These are phyloP conservation scores for Cinclus cinclus DNA, from an alignment of 2,113 vertebrate species.

Conservation along the genomic window DNA sequence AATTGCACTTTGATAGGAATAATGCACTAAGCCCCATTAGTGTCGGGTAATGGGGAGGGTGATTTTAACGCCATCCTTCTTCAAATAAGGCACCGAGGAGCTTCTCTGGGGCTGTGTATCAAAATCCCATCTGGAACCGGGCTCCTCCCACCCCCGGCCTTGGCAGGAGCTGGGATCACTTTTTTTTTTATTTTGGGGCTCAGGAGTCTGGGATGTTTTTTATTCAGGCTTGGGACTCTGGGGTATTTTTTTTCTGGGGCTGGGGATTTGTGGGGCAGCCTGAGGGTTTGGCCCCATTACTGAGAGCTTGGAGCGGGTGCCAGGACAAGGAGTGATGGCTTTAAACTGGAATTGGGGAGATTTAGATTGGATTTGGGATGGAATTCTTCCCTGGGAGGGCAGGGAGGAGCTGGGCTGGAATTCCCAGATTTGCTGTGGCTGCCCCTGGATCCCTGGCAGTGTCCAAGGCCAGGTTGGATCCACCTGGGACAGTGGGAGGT, in stretches of 20 bases:
- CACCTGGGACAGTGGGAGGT: accelerated
- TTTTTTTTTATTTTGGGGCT: neutral
- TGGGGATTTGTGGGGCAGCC: neutral
- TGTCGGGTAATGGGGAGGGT: constrained; percentile 51
- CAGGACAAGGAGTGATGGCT: neutral
- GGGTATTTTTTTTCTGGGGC: neutral
- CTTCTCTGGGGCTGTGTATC: constrained; percentile 41
- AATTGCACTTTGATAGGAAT: constrained; percentile 72
- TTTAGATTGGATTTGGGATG: neutral
- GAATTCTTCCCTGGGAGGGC: accelerated
- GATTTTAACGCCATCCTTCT: constrained; percentile 71
- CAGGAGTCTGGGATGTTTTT: accelerated
- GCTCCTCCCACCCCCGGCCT: neutral
- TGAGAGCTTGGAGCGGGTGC: neutral
- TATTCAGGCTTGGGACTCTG: neutral
- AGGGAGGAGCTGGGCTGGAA: neutral
- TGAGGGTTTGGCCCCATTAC: neutral
- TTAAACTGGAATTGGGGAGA: neutral
- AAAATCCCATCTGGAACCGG: constrained; percentile 25
- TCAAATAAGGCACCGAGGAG: neutral
- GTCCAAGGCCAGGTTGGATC: neutral
- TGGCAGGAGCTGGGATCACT: neutral
- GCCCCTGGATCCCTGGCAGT: neutral
- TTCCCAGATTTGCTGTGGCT: neutral
- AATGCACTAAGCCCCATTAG: constrained; percentile 55